phyloP scores from a whole-genome alignment of 2,113 vertebrate species.

The Oplegnathus fasciatus region DNA sequence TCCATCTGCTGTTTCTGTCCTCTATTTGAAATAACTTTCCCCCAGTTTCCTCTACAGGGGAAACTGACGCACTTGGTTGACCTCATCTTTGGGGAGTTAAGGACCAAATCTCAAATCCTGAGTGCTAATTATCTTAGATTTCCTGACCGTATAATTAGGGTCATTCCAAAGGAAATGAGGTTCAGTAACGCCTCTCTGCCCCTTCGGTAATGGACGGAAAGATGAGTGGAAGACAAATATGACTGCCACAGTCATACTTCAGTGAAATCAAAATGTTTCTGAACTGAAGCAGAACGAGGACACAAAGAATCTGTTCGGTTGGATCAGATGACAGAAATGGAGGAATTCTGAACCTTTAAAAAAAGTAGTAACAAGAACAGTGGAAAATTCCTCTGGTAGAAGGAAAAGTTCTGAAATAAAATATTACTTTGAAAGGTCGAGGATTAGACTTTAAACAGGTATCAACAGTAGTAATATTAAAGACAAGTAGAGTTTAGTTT shows the following conservation, averaged over 20 bases:
- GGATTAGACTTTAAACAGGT: too few species aligned
- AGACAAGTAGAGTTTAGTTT: not conserved
- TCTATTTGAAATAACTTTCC: not conserved
- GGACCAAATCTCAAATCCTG: slow-evolving; percentile 57
- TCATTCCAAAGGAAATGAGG: slow-evolving; percentile 69
- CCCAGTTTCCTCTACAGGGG: slow-evolving; percentile 8
- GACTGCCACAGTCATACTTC: not conserved
- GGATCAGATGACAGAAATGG: not conserved
- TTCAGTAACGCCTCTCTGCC: slow-evolving; percentile 41
- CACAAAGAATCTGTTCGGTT: not conserved
- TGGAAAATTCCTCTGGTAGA: too few species aligned
- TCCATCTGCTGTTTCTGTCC: not conserved
- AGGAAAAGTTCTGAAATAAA: too few species aligned
- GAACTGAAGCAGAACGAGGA: not conserved
- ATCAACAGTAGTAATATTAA: too few species aligned
- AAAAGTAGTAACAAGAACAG: too few species aligned
- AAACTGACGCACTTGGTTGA: slow-evolving; percentile 12
- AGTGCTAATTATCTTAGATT: slow-evolving; percentile 72
- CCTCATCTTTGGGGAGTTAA: slow-evolving; percentile 56
- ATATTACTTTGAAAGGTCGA: too few species aligned
- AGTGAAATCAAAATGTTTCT: not conserved
- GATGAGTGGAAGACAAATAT: slow-evolving; percentile 30
- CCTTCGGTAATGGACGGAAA: slow-evolving; percentile 23
- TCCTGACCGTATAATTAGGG: slow-evolving; percentile 67
- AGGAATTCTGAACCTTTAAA: too few species aligned